Percentiles rank a stretch among this genome's conserved stretches.
These are phyloP conservation scores for Ceuthmochares aereus DNA, from an alignment of 2,113 vertebrate genomes.

Conservation along the genomic window DNA sequence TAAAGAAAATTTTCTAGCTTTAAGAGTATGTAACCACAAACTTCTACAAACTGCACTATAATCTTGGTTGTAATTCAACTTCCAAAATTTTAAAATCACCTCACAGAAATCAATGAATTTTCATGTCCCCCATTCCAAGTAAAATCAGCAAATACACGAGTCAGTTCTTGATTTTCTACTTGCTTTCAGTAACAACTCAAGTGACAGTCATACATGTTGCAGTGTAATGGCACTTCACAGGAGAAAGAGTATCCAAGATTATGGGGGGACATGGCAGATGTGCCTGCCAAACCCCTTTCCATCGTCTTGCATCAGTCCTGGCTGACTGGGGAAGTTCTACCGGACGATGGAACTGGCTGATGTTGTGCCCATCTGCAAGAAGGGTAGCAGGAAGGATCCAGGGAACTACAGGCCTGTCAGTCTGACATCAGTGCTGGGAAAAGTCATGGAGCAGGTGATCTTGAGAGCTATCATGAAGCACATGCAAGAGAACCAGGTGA, in stretches of 20 bases:
- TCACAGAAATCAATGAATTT: not conserved
- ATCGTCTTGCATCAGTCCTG: no score
- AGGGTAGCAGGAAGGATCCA: no score
- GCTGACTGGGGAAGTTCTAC: no score
- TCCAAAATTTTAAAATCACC: not conserved
- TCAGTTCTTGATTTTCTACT: not conserved
- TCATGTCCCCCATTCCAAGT: not conserved
- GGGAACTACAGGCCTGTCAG: no score
- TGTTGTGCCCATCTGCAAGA: no score
- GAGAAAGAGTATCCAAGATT: not conserved
- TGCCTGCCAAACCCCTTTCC: no score
- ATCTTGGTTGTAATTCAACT: not conserved
- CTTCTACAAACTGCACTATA: not conserved
- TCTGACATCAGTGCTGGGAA: no score
- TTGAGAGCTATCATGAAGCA: no score
- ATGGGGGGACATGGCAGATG: no score
- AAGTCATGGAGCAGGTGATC: no score
- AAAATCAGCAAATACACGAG: not conserved
- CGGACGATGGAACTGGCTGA: no score
- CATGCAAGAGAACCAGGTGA: no score
- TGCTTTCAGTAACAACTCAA: not conserved
- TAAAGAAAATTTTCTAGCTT: not conserved
- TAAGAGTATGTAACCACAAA: not conserved
- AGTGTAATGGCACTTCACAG: not conserved
- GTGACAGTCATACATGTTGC: not conserved